Base-by-base conservation (phyloP, 1,140 invertebrate genomes). In the Cotesia glomerata region DNA sequence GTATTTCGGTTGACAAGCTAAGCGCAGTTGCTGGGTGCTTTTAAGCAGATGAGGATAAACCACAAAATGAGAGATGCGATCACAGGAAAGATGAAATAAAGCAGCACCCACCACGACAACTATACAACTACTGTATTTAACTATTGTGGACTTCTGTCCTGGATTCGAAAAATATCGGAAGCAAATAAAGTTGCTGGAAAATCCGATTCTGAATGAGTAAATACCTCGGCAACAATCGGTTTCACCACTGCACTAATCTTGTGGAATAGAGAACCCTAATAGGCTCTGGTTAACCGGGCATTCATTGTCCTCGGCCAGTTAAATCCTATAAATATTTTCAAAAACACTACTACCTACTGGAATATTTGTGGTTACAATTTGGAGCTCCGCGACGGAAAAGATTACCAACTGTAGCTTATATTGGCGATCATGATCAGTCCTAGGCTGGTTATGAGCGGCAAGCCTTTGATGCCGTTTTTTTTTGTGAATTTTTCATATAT, bases 281-380 rank as follows among this genome's bases (percentile, higher is more conserved):
- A 80, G 70, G 74, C 36, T 64, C 39, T 75, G 26, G 36, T 49
- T 26, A n/a, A 13, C 51, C n/a, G 36, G 54, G 67, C 71, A 49
- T 68, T 72, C 71, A 76, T 71, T 80, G 61, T 64, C 72, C 39
- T 54, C 65, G 56, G 36, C 58, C 59, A 61, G 18, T 5, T 51
- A 82, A 86, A 85, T 86, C 81, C 81, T 79, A 82, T 85, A 81
- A 85, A 85, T 86, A 87, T 87, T 86, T 86, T 85, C 81, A 75
- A 84, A 85, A 84, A 81, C 80, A 79, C 71, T 78, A 65, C 49
- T 7, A 45, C 11, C 7, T 45, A 26, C 66, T 71, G 39, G 18
- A 35, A 69, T 34, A 65, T 36, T 67, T 59, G 3, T 26, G 26
- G 26, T 26, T 26, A 26, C 59, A 65, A 70, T 64, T 58, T 5